phyloP scores from a whole-genome alignment of 2,113 vertebrate genomes.

The Danionella cerebrum region DNA sequence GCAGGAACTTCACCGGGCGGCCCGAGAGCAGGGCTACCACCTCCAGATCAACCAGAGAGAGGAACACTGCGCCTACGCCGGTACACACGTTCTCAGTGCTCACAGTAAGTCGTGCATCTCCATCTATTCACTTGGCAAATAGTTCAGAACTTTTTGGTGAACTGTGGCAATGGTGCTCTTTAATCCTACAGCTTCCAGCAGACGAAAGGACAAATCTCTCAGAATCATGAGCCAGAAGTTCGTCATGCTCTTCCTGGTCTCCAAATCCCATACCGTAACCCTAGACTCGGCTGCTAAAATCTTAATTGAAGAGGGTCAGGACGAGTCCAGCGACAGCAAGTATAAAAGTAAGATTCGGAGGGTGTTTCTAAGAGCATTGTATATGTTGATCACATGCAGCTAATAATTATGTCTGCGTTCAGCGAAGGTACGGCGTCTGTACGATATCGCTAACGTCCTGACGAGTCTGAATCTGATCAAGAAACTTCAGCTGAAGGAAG shows the following conservation, averaged over 20 bases:
- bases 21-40: constrained; percentile 75
- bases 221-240: constrained; percentile 98
- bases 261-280: constrained; percentile 79
- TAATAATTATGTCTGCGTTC: constrained; percentile 60
- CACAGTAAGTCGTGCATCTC: not conserved
- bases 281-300: constrained; percentile 92
- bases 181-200: constrained; percentile 75
- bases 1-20: constrained; percentile 72
- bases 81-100: not conserved
- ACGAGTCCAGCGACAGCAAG: constrained; percentile 86
- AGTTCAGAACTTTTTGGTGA: too few species aligned
- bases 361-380: too few species aligned
- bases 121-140: too few species aligned
- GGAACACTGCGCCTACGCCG: constrained; percentile 26
- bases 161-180: too few species aligned
- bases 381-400: constrained; percentile 83
- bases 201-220: constrained; percentile 88
- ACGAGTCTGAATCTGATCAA: constrained; percentile 90
- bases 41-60: constrained; percentile 80
- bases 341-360: constrained; percentile 99
- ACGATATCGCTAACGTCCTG: constrained; percentile 94
- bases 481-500: constrained; percentile 88
- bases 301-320: constrained; percentile 87
- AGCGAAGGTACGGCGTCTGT: constrained; percentile 94
- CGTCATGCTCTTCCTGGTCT: constrained; percentile 95